Base-by-base conservation (phyloP, 2,888 invertebrate genomes). In the Megastigmus dorsalis region DNA sequence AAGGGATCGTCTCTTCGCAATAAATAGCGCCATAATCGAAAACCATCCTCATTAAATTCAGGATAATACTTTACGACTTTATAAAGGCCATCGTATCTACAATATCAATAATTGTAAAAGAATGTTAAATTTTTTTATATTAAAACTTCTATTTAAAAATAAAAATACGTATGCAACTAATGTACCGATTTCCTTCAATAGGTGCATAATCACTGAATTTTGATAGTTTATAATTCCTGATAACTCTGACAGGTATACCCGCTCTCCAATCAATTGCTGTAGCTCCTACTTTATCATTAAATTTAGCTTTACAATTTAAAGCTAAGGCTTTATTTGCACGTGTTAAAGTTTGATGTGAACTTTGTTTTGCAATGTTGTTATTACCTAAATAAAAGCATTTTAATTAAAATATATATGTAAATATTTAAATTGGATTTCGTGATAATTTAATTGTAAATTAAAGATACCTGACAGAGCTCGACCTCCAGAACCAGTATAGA, bases 61-160 rank as follows among this genome's bases (percentile, higher is more conserved):
- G 93, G 93, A 88, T 93, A 95, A 84, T 95, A 96, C 81, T 93
- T 94, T 0, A 94, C 93, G 0, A 96, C 93, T 89, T 96, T 96
- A 87, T 96, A 96, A 62, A 95, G 92, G 0, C 96, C 96, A 83
- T 96, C 96, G 84, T 96, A 96, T 77, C 95, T 91, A 79, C 18
- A 45, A 45, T 28, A n/a, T n/a, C n/a, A n/a, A n/a, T n/a, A n/a
- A n/a, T n/a, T n/a, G n/a, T n/a, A 36, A 18, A 50, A 36, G 10
- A 18, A 23, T 50, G 1, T 28, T 41, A 54, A 43, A 54, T 10
- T 20, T 26, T 23, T 38, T 5, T 28, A 54, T 23, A 20, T 38
- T 48, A 7, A 41, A 18, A 50, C n/a, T n/a, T n/a, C n/a, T n/a
- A 36, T n/a, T 18, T 50, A 28, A 3, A 15, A 33, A 26, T 36